Evolutionary conservation across 2,888 invertebrate species (phyloP).

Genomic region (Habrosyne pyritoides): DNA sequence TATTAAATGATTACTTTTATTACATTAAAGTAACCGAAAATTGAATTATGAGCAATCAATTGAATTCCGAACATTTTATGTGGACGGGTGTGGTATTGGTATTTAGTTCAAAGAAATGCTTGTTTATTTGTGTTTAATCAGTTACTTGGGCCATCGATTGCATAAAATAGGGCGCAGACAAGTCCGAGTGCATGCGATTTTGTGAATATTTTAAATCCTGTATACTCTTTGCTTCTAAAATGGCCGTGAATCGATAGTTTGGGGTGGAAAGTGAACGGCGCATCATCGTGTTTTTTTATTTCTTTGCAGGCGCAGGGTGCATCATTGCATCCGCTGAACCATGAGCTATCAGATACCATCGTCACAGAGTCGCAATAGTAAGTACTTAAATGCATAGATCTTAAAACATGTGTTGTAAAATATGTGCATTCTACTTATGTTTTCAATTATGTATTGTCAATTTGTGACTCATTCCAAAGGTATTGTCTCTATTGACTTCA

Average conservation of each 20-base stretch:
- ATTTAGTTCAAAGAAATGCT: slow-evolving; percentile 69
- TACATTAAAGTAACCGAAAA: neutral
- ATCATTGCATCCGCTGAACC: slow-evolving; percentile 85
- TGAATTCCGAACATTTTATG: slow-evolving; percentile 40
- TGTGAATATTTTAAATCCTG: slow-evolving; percentile 17
- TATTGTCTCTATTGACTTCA: slow-evolving; percentile 27
- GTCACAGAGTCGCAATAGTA: slow-evolving; percentile 92
- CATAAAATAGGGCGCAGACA: slow-evolving; percentile 40
- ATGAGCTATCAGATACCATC: slow-evolving; percentile 94
- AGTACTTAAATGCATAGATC: slow-evolving; percentile 67
- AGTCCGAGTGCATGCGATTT: slow-evolving; percentile 42
- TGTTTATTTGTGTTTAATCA: slow-evolving; percentile 73
- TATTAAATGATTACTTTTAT: slow-evolving; percentile 12
- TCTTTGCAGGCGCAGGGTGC: slow-evolving; percentile 85
- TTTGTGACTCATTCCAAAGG: slow-evolving; percentile 56
- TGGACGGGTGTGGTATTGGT: slow-evolving; percentile 74
- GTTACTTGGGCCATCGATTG: slow-evolving; percentile 44
- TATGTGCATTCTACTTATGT: neutral
- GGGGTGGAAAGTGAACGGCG: slow-evolving; percentile 48
- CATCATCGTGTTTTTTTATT: slow-evolving; percentile 55
- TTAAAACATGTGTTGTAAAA: neutral
- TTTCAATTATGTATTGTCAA: slow-evolving; percentile 18
- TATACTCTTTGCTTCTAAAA: slow-evolving; percentile 20
- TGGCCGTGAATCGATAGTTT: slow-evolving; percentile 51
- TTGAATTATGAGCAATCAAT: slow-evolving; percentile 29